Evolutionary conservation across 2,888 invertebrate species (phyloP).

Genomic region (Eupithecia exiguata): DNA sequence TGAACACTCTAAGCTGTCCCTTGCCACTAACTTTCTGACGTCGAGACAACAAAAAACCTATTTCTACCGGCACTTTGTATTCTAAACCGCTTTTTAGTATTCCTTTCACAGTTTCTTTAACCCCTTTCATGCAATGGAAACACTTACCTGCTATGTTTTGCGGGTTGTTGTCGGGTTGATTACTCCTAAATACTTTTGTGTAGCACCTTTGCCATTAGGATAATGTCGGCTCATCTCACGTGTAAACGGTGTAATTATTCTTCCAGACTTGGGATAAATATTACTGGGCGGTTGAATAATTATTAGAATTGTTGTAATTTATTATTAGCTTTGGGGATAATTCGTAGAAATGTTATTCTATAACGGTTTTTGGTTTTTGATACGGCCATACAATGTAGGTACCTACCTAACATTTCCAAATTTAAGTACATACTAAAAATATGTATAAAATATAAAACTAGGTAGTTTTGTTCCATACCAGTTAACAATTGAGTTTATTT

Average conservation of each 20-base stretch:
- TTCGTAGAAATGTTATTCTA: not conserved
- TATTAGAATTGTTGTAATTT: not conserved
- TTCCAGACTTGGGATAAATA: constrained; percentile 6
- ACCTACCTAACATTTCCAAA: too few species aligned
- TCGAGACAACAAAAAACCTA: constrained; percentile 19
- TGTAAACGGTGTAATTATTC: constrained; percentile 25
- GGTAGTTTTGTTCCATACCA: not conserved
- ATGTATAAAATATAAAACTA: too few species aligned
- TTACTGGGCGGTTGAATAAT: not conserved
- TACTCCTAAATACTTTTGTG: constrained; percentile 39
- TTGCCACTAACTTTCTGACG: not conserved
- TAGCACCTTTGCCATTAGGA: constrained; percentile 24
- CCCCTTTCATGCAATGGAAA: constrained; percentile 39
- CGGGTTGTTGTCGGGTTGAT: constrained; percentile 34
- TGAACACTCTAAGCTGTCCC: not conserved
- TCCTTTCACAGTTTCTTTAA: constrained; percentile 34
- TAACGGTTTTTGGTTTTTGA: not conserved
- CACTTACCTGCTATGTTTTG: constrained; percentile 32
- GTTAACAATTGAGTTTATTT: not conserved
- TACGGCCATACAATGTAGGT: too few species aligned
- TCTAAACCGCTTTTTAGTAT: constrained; percentile 35
- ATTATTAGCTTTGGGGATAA: not conserved
- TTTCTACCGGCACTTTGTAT: constrained; percentile 19
- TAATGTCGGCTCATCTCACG: constrained; percentile 24
- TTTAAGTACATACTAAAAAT: too few species aligned